Conservation (phyloP, 2,113 vertebrate species). For the Herpetotheres cachinnans region DNA sequence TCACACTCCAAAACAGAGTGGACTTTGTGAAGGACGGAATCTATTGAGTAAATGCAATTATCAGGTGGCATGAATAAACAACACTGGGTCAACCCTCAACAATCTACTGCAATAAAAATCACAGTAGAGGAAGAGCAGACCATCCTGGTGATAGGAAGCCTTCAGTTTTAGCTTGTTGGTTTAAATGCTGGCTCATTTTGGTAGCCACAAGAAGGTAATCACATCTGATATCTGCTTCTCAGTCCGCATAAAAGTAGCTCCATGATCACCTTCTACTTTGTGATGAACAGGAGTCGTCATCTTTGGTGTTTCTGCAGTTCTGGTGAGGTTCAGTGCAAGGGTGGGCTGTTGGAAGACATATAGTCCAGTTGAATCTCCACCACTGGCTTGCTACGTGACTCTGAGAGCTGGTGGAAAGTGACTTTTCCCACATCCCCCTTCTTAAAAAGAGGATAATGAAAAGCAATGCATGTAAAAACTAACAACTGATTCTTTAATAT, state of each 20-base stretch:
- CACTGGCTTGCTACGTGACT: neutral
- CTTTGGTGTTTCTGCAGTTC: fast-evolving
- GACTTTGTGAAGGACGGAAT: neutral
- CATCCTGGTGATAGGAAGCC: neutral
- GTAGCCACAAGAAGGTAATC: neutral
- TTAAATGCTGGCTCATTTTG: neutral
- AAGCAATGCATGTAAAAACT: neutral
- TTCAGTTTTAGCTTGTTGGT: neutral
- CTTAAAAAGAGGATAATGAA: neutral
- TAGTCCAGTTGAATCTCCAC: neutral
- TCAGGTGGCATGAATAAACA: neutral
- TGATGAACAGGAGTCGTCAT: fast-evolving
- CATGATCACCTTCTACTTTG: neutral
- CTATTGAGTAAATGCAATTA: neutral
- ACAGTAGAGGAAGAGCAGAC: neutral
- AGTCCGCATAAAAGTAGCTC: neutral
- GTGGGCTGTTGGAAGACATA: neutral
- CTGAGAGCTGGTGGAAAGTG: neutral
- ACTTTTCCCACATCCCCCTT: neutral
- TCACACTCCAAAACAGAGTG: neutral
- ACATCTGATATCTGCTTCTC: neutral
- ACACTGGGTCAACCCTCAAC: neutral
- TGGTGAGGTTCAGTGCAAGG: neutral
- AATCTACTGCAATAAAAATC: neutral
- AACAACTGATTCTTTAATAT: slow-evolving; percentile 11